phyloP scores from a whole-genome alignment of 2,888 invertebrate species.

The Protophormia terraenovae region DNA sequence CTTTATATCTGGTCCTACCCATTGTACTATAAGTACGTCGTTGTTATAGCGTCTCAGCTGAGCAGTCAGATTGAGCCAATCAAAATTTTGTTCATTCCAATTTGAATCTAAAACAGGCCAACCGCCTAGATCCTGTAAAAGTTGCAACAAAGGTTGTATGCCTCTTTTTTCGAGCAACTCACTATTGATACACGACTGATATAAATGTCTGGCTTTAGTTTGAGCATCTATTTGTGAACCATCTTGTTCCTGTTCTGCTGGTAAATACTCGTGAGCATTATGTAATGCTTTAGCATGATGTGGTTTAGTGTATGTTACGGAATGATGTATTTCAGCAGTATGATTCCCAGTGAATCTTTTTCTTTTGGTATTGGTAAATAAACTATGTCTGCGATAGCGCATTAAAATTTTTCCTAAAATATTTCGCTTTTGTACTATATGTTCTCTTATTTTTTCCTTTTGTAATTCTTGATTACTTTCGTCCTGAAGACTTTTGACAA shows the following conservation, averaged over 20 bases:
- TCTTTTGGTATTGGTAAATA: constrained; percentile 72
- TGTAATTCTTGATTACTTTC: constrained; percentile 63
- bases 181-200: constrained; percentile 93
- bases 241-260: background rate
- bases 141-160: constrained; percentile 86
- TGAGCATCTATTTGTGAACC: constrained; percentile 87
- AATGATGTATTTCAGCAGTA: background rate
- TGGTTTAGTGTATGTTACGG: background rate
- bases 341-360: constrained; percentile 71
- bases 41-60: constrained; percentile 90
- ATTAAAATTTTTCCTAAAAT: constrained; percentile 73
- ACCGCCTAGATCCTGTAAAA: constrained; percentile 89
- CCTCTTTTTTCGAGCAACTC: constrained; percentile 87
- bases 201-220: constrained; percentile 91
- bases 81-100: constrained; percentile 87
- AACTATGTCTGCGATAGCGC: constrained; percentile 74
- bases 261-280: background rate
- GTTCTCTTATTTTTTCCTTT: constrained; percentile 71
- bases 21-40: constrained; percentile 91
- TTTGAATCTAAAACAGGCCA: constrained; percentile 90
- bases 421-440: constrained; percentile 75
- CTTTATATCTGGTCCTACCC: constrained; percentile 96
- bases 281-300: background rate
- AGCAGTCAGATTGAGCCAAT: constrained; percentile 89
- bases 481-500: constrained; percentile 57